phyloP scores from a whole-genome alignment of 35 echinoderm and acorn worm genomes.

The Heliocidaris erythrogramma region DNA sequence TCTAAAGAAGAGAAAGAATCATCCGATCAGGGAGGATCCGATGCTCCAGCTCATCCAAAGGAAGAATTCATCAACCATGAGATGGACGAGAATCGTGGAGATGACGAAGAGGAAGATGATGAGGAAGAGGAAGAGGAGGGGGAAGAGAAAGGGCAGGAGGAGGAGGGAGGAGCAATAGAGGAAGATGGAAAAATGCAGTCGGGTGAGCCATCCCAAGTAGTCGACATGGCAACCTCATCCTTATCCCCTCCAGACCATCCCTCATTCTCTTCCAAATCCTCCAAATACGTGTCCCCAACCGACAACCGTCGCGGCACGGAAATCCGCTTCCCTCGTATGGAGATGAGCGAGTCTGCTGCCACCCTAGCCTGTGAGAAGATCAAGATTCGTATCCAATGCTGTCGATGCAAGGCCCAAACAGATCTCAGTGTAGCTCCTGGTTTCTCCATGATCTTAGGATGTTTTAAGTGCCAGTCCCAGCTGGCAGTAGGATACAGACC shows the following conservation, averaged over 20 bases:
- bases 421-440: constrained; percentile 69
- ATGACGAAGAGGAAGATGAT: too few relatives aligned
- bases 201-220: neutral
- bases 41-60: neutral
- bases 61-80: constrained; percentile 19
- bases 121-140: neutral
- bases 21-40: neutral
- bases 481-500: constrained; percentile 79
- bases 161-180: neutral
- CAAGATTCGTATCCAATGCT: constrained; percentile 75
- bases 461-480: constrained; percentile 75
- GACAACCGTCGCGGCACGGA: constrained; percentile 82
- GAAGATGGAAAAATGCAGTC: neutral
- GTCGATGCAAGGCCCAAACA: constrained; percentile 64
- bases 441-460: constrained; percentile 59
- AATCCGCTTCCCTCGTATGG: constrained; percentile 65
- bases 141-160: neutral
- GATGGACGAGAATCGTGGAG: constrained; percentile 10
- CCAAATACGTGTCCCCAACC: constrained; percentile 55
- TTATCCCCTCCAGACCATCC: neutral
- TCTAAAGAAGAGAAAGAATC: neutral
- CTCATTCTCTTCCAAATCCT: neutral
- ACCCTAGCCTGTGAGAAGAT: constrained; percentile 60
- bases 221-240: neutral
- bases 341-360: constrained; percentile 58